Conservation (phyloP, 2,888 invertebrate genomes). For the Panorpa germanica region DNA sequence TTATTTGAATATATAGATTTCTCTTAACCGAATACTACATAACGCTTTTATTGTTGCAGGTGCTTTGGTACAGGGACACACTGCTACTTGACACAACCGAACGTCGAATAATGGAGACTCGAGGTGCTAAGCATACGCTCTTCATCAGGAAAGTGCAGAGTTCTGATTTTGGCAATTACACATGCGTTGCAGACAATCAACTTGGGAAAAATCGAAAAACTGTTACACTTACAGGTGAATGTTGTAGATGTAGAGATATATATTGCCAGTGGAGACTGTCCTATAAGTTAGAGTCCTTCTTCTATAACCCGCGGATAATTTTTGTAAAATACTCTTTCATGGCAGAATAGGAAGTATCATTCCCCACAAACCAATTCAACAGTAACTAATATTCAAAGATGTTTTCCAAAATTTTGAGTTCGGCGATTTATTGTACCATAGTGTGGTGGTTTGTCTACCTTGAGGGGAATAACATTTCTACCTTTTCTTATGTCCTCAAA, state of each 20-base stretch:
- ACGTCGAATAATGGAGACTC: constrained; percentile 42
- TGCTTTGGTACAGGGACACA: constrained; percentile 47
- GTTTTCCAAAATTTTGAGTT: too few relatives aligned
- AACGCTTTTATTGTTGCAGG: constrained; percentile 22
- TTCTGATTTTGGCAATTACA: constrained; percentile 50
- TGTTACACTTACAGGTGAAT: constrained; percentile 39
- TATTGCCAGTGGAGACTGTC: constrained; percentile 7
- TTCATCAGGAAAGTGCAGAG: constrained; percentile 46
- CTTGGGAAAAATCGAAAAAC: constrained; percentile 43
- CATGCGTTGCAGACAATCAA: constrained; percentile 48
- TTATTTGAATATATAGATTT: constrained; percentile 9
- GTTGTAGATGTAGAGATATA: constrained; percentile 7
- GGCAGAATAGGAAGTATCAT: too few relatives aligned
- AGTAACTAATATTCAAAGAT: too few relatives aligned
- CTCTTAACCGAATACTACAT: constrained; percentile 9
- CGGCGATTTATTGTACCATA: too few relatives aligned
- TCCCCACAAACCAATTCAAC: too few relatives aligned
- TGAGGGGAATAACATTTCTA: too few relatives aligned
- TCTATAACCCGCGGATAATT: too few relatives aligned
- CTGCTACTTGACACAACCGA: constrained; percentile 48
- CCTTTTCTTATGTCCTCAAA: too few relatives aligned
- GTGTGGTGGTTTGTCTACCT: too few relatives aligned
- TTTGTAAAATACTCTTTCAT: too few relatives aligned
- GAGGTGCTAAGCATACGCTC: constrained; percentile 43
- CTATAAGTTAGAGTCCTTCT: constrained; percentile 7